Conservation (phyloP, 2,113 vertebrate genomes). For the Beaufortia kweichowensis region DNA sequence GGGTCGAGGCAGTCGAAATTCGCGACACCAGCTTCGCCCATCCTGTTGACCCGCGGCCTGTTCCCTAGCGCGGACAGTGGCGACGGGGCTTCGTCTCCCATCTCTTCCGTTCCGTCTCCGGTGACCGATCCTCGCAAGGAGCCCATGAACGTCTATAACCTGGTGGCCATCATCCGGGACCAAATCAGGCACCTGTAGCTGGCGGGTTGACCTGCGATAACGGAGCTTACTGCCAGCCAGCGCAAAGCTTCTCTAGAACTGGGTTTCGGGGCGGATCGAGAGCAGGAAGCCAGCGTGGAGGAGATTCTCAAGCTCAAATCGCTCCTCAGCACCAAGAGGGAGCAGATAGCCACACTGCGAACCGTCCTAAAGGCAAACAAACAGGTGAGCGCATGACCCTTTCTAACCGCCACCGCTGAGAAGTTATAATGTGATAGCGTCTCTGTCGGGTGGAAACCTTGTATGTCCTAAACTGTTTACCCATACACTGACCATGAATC, state of each 20-base stretch:
- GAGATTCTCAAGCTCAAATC: constrained; percentile 98
- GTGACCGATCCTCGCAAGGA: constrained; percentile 70
- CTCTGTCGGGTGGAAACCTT: no score
- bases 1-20: no score
- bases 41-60: constrained; percentile 79
- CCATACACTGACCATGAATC: no score
- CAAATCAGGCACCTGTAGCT: constrained; percentile 95
- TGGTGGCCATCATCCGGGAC: constrained; percentile 95
- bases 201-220: constrained; percentile 93
- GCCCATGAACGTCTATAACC: constrained; percentile 94
- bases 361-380: constrained; percentile 98
- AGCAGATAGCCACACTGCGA: constrained; percentile 96
- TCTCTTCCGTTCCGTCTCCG: constrained; percentile 77
- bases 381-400: no score
- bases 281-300: constrained; percentile 92
- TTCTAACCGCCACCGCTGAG: no score
- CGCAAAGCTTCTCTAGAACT: constrained; percentile 89
- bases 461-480: no score
- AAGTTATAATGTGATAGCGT: no score
- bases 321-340: constrained; percentile 94
- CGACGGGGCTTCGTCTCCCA: constrained; percentile 78
- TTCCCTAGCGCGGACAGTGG: constrained; percentile 67
- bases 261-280: constrained; percentile 85
- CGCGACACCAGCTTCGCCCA: no score
- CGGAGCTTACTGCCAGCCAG: constrained; percentile 90